phyloP scores from a whole-genome alignment of 1,140 invertebrate genomes.

The Scaptomyza hsui region DNA sequence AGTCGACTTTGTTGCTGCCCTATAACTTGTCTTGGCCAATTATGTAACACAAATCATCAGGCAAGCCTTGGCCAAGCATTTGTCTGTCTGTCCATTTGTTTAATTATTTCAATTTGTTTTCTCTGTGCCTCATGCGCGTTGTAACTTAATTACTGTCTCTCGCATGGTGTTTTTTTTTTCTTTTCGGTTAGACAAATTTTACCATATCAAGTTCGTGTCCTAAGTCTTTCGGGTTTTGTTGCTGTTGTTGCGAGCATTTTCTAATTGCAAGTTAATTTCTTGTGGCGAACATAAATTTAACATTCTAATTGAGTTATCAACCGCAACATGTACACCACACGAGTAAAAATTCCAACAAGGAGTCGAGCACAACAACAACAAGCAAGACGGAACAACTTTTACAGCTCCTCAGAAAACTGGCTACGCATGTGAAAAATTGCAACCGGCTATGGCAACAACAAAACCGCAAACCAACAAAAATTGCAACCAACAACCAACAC shows the following conservation, averaged over 20 bases:
- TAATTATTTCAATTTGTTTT: slow-evolving; percentile 74
- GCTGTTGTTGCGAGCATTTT: slow-evolving; percentile 72
- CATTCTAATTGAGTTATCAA: slow-evolving; percentile 83
- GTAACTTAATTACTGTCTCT: slow-evolving; percentile 32
- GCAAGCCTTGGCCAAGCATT: slow-evolving; percentile 27
- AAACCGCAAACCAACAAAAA: slow-evolving; percentile 44
- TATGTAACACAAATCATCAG: slow-evolving; percentile 50
- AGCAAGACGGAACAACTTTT: slow-evolving; percentile 74
- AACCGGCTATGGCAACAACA: slow-evolving; percentile 45
- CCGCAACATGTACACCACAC: slow-evolving; percentile 75
- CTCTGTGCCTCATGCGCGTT: slow-evolving; percentile 2
- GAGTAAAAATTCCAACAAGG: slow-evolving; percentile 57
- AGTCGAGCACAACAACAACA: slow-evolving; percentile 35
- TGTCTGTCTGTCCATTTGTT: slow-evolving; percentile 53
- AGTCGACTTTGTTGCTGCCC: slow-evolving; percentile 31
- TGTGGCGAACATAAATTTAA: slow-evolving; percentile 82
- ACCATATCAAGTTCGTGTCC: slow-evolving; percentile 73
- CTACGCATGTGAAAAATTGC: slow-evolving; percentile 80
- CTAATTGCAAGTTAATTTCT: slow-evolving; percentile 83
- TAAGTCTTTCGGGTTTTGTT: slow-evolving; percentile 73
- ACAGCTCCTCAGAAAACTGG: slow-evolving; percentile 70
- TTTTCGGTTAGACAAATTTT: slow-evolving; percentile 17
- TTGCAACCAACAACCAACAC: slow-evolving; percentile 40
- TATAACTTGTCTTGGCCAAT: slow-evolving; percentile 44
- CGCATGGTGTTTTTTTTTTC: not conserved